Evolutionary conservation across 2,113 vertebrate genomes (phyloP).

Genomic region (Proterorhinus semilunaris): DNA sequence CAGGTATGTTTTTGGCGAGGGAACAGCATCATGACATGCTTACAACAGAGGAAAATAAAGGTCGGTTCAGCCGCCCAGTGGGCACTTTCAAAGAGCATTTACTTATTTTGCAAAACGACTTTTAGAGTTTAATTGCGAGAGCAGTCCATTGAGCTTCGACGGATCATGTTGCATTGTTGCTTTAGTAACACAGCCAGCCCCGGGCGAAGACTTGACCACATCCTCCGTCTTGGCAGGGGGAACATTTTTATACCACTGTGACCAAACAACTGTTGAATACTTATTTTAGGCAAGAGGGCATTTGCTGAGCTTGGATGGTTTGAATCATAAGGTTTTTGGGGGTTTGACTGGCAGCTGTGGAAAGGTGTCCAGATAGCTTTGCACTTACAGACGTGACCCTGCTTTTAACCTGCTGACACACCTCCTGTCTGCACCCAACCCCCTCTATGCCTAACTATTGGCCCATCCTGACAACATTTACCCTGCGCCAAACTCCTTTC

Average conservation of each 20-base stretch:
- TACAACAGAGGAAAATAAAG: too few species aligned
- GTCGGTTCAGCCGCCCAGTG: too few species aligned
- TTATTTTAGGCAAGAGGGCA: slow-evolving; percentile 35
- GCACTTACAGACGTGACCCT: slow-evolving; percentile 48
- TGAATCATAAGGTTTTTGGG: slow-evolving; percentile 21
- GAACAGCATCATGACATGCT: too few species aligned
- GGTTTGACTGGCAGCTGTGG: slow-evolving; percentile 46
- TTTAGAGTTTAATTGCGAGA: slow-evolving; percentile 21
- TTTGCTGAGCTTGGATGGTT: slow-evolving; percentile 44
- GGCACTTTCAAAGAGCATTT: slow-evolving; percentile 18
- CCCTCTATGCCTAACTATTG: slow-evolving; percentile 15
- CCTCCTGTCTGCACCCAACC: slow-evolving; percentile 35
- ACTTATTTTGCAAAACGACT: slow-evolving; percentile 18
- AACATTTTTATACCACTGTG: slow-evolving; percentile 49
- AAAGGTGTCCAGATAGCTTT: slow-evolving; percentile 44
- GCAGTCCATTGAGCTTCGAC: slow-evolving; percentile 20
- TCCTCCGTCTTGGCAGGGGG: slow-evolving; percentile 53
- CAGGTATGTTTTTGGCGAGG: too few species aligned
- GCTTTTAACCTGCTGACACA: slow-evolving; percentile 53
- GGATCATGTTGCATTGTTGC: slow-evolving; percentile 33
- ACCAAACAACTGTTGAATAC: slow-evolving; percentile 50
- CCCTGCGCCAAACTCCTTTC: slow-evolving; percentile 16
- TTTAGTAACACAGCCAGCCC: slow-evolving; percentile 20
- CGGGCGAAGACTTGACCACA: slow-evolving; percentile 53
- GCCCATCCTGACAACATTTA: slow-evolving; percentile 43